phyloP scores from a whole-genome alignment of 1,140 invertebrate genomes.

The Cotesia chilonis region DNA sequence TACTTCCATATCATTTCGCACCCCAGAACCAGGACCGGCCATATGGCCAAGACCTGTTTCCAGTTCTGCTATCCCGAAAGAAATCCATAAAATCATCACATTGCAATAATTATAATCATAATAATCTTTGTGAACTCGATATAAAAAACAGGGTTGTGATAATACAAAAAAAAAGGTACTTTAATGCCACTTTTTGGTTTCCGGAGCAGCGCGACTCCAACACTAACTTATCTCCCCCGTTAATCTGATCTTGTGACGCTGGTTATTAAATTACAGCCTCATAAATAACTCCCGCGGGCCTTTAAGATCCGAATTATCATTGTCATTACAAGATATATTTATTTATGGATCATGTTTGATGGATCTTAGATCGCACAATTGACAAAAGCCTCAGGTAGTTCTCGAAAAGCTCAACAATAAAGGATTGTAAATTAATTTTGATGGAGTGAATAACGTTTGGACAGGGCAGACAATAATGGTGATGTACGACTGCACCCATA shows the following conservation, averaged over 20 bases:
- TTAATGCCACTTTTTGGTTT: slow-evolving; percentile 59
- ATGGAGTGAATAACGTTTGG: slow-evolving; percentile 8
- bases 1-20: slow-evolving; percentile 68
- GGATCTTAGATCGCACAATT: too few relatives aligned
- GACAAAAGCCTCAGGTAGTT: slow-evolving; percentile 2
- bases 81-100: too few relatives aligned
- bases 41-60: slow-evolving; percentile 55
- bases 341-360: too few relatives aligned
- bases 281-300: slow-evolving; percentile 57
- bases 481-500: slow-evolving; percentile 26
- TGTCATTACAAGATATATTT: too few relatives aligned
- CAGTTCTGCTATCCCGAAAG: too few relatives aligned
- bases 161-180: slow-evolving; percentile 37
- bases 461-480: slow-evolving; percentile 13
- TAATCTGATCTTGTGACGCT: slow-evolving; percentile 57
- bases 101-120: too few relatives aligned
- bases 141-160: slow-evolving; percentile 17
- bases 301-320: slow-evolving; percentile 45
- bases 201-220: slow-evolving; percentile 36
- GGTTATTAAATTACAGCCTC: slow-evolving; percentile 65
- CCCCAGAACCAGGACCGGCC: slow-evolving; percentile 56
- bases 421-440: slow-evolving; percentile 13
- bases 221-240: slow-evolving; percentile 53
- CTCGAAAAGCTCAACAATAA: not conserved
- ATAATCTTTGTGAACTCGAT: too few relatives aligned